These are phyloP conservation scores for Holothuria scabra DNA, from an alignment of 53 echinoderm and acorn worm genomes.

Conservation along the genomic window DNA sequence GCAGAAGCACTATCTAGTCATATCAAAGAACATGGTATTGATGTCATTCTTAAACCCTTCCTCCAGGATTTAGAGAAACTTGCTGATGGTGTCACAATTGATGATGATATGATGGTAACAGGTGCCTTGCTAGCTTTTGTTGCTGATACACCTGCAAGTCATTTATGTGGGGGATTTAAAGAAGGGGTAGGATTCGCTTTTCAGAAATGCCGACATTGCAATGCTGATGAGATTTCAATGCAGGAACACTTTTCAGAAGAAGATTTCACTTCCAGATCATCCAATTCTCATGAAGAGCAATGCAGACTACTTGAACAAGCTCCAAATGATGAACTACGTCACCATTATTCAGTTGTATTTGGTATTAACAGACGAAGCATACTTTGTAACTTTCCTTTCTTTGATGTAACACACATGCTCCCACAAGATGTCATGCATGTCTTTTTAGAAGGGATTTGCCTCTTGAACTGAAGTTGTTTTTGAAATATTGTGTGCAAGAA, in stretches of 20 bases:
- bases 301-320: constrained; percentile 47
- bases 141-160: constrained; percentile 45
- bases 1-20: constrained; percentile 30
- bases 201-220: constrained; percentile 46
- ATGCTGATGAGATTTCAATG: constrained; percentile 7
- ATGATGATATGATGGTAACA: constrained; percentile 1
- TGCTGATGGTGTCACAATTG: constrained; percentile 29
- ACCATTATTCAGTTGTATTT: constrained; percentile 37
- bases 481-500: too few species aligned
- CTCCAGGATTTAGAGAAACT: constrained; percentile 29
- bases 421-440: constrained; percentile 56
- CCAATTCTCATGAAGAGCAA: constrained; percentile 12
- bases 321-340: constrained; percentile 27
- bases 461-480: constrained; percentile 31
- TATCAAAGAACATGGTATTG: constrained; percentile 31
- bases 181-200: constrained; percentile 48
- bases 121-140: constrained; percentile 6
- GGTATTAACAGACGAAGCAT: constrained; percentile 42
- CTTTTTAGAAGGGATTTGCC: constrained; percentile 37
- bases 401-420: constrained; percentile 49
- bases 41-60: constrained; percentile 27
- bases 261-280: constrained; percentile 8
- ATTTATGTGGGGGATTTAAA: constrained; percentile 49
- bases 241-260: constrained; percentile 34
- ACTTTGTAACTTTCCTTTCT: constrained; percentile 35